Evolutionary conservation across 1,140 invertebrate species (phyloP), one percentile per base, ranked within the genome.

Genomic region (Cardiocondyla obscurior): DNA sequence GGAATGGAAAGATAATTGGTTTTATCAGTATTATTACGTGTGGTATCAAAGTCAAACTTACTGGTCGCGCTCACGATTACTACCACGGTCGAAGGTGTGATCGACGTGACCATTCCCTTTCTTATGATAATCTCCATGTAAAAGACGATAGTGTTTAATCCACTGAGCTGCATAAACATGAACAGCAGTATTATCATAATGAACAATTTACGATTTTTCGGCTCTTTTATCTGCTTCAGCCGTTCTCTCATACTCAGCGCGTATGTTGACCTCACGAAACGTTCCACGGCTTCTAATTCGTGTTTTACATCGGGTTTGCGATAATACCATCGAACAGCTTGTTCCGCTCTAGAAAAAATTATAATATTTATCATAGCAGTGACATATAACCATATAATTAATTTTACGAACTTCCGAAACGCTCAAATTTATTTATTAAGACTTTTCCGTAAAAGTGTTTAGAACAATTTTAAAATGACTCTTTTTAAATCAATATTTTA

Each of bases 41-140:
- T n/a, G n/a, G n/a, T n/a, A n/a, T n/a, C n/a, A 2, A 28, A 51
- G 49, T 72, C 10, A n/a, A 95, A 81, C 12, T 97, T 94, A 88
- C 97, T 96, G 1, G 97, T 95, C 0, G 93, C 87, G 46, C 96
- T 96, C 79, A 97, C 95, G 30, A 97, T 92, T 49, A 97, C 96
- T 33, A 96, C 95, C 14, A 95, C 92, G 55, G 93, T 92, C 51
- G 94, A 92, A 7, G 95, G 92, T 3, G 91, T 90, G 36, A 96
- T 90, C 0, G 90, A 74, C 0, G 84, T 92, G 3, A 95, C 94
- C 55, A 95, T 95, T 19, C 95, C 95, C 49, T 94, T 92, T 14
- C 95, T 95, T 83, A 98, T 95, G 85, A 98, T 97, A 53, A 96
- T 95, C 76, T 97, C 96, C 22, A 96, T 95, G 88, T 97, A 97